Percentiles rank a stretch among this genome's conserved stretches.
phyloP scores from a whole-genome alignment of 2,888 invertebrate species.

The Drosophila diplacantha region DNA sequence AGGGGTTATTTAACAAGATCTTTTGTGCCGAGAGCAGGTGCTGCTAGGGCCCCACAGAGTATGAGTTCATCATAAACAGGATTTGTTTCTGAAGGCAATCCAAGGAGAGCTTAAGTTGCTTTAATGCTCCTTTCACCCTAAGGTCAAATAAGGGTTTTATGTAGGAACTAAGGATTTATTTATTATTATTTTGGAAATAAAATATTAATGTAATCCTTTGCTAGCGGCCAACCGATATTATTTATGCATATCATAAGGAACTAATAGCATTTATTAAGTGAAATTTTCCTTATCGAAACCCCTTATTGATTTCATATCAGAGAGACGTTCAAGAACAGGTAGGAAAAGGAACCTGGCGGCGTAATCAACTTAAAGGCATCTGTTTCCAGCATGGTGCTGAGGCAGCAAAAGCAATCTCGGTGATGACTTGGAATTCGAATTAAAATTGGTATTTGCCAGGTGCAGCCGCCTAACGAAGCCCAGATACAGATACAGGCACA shows the following conservation, averaged over 20 bases:
- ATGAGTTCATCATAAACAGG: neutral
- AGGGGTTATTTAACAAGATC: constrained; percentile 22
- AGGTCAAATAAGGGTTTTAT: neutral
- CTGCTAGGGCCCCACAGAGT: constrained; percentile 6
- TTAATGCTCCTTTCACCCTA: neutral
- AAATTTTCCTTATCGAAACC: neutral
- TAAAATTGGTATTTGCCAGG: constrained; percentile 27
- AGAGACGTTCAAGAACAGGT: neutral
- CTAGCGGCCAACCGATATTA: neutral
- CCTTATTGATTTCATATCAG: constrained; percentile 2
- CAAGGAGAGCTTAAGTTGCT: neutral
- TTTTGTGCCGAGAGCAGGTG: constrained; percentile 14
- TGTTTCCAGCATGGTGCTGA: constrained; percentile 52
- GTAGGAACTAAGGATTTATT: neutral
- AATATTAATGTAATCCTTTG: too few species aligned
- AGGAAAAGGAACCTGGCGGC: constrained; percentile 14
- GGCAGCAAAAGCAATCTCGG: constrained; percentile 47
- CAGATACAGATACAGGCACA: constrained; percentile 16
- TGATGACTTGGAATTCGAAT: constrained; percentile 37
- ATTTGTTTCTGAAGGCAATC: neutral
- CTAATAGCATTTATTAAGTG: neutral
- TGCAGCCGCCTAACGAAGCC: constrained; percentile 39
- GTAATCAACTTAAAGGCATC: constrained; percentile 19
- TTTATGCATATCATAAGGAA: neutral
- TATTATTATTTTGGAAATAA: neutral